Conservation (phyloP, 2,888 invertebrate species). For the Leptodirus hochenwartii region DNA sequence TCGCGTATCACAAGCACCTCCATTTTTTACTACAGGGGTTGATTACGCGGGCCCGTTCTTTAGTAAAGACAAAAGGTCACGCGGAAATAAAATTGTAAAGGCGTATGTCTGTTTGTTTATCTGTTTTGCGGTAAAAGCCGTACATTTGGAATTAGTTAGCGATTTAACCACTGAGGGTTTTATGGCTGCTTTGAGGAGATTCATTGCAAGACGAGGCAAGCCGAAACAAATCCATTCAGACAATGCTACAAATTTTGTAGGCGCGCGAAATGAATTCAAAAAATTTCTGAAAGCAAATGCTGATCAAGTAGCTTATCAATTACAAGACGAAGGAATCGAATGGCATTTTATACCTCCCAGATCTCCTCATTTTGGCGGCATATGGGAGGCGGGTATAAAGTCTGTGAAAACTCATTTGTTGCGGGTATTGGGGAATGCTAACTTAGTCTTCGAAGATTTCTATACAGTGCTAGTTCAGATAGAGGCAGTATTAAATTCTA, state of each 20-base stretch:
- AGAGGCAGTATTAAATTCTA: conserved; percentile 13
- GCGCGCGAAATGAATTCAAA: conserved; percentile 5
- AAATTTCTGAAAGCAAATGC: too few relatives aligned
- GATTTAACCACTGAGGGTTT: conserved; percentile 6
- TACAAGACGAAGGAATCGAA: conserved; percentile 9
- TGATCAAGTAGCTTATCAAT: not conserved
- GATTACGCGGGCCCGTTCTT: too few relatives aligned
- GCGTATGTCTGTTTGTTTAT: too few relatives aligned
- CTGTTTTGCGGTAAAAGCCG: too few relatives aligned
- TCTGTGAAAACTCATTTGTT: conserved; percentile 7
- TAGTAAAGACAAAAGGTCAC: too few relatives aligned
- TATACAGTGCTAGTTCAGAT: conserved; percentile 11
- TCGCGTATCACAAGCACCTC: too few relatives aligned
- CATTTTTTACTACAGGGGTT: too few relatives aligned
- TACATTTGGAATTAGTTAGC: conserved; percentile 7
- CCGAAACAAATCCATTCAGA: conserved; percentile 4
- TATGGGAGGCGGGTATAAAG: conserved; percentile 13
- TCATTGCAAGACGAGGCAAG: conserved; percentile 3
- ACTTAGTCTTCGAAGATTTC: conserved; percentile 11
- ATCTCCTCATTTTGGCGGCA: conserved; percentile 13
- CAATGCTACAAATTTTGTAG: conserved; percentile 6
- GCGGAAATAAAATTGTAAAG: too few relatives aligned
- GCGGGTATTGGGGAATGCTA: conserved; percentile 5
- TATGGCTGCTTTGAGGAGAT: conserved; percentile 4
- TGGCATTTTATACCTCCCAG: conserved; percentile 15